Percentiles rank a stretch among this genome's conserved stretches.
Evolutionary conservation across 2,113 vertebrate species (phyloP).

Genomic region (Centropristis striata): DNA sequence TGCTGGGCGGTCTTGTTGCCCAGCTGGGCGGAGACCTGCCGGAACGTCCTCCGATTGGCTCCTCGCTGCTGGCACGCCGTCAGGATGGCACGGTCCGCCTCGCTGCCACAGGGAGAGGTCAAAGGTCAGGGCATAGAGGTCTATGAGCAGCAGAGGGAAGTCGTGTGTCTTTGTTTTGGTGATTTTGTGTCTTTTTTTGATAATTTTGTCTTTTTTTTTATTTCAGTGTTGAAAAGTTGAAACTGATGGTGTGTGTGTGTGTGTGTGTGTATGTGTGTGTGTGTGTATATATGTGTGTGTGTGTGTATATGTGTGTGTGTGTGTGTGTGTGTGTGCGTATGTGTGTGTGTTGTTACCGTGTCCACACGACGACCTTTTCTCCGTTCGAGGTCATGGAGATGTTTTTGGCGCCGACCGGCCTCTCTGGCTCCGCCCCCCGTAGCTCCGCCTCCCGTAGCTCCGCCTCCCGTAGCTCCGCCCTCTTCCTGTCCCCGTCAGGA

Average conservation of each 20-base stretch:
- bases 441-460: too few relatives aligned
- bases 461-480: too few relatives aligned
- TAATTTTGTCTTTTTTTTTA: too few relatives aligned
- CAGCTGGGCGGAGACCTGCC: conserved; percentile 87
- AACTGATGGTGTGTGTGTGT: too few relatives aligned
- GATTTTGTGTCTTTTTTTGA: neutral
- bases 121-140: conserved; percentile 1
- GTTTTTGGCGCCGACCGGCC: conserved; percentile 89
- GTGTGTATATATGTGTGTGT: too few relatives aligned
- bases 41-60: conserved; percentile 90
- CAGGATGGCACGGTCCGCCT: conserved; percentile 92
- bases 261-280: too few relatives aligned
- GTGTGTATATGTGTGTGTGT: too few relatives aligned
- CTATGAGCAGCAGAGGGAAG: too few relatives aligned
- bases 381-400: conserved; percentile 89
- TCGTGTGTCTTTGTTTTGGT: neutral
- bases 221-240: too few relatives aligned
- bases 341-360: conserved; percentile 83
- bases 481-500: neutral
- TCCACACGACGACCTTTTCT: conserved; percentile 93
- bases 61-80: conserved; percentile 91
- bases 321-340: neutral
- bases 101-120: conserved; percentile 82
- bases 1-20: conserved; percentile 90
- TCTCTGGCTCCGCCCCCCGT: conserved; percentile 71